phyloP scores from a whole-genome alignment of 2,113 vertebrate species.

The Charina bottae region DNA sequence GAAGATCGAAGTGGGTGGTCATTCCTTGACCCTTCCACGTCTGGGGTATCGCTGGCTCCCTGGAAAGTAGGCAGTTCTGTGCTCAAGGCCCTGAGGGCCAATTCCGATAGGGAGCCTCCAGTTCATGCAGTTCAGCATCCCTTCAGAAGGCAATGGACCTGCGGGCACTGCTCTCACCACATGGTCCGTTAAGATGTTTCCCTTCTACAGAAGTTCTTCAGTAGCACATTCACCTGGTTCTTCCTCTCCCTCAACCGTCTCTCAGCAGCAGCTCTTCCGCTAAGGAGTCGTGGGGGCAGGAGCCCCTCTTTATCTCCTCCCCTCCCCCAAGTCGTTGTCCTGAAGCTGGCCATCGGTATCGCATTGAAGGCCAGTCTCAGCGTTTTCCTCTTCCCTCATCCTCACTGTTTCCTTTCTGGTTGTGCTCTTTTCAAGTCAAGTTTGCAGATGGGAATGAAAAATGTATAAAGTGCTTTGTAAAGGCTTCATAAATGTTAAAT shows the following conservation, averaged over 20 bases:
- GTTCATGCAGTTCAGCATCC: background rate
- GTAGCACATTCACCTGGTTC: background rate
- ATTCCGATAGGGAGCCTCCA: background rate
- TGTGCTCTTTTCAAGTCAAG: background rate
- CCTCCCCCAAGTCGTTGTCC: background rate
- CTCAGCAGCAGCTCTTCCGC: background rate
- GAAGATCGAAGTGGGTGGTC: background rate
- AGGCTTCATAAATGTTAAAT: background rate
- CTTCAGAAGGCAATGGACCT: background rate
- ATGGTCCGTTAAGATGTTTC: background rate
- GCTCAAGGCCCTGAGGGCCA: background rate
- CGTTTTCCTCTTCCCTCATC: background rate
- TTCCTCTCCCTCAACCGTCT: background rate
- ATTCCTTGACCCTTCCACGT: accelerated
- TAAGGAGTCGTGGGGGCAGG: too few species aligned
- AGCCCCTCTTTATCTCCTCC: background rate
- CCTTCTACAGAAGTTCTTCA: background rate
- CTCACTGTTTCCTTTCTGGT: background rate
- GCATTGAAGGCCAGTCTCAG: background rate
- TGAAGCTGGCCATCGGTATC: background rate
- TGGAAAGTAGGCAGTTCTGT: background rate
- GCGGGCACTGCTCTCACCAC: background rate
- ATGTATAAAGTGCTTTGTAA: background rate
- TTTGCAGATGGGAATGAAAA: background rate
- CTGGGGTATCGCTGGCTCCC: accelerated